Percentiles rank a stretch among this genome's conserved stretches.
These are phyloP conservation scores for Quadroppia sp. DNA, from an alignment of 2,888 invertebrate species.

Conservation along the genomic window DNA sequence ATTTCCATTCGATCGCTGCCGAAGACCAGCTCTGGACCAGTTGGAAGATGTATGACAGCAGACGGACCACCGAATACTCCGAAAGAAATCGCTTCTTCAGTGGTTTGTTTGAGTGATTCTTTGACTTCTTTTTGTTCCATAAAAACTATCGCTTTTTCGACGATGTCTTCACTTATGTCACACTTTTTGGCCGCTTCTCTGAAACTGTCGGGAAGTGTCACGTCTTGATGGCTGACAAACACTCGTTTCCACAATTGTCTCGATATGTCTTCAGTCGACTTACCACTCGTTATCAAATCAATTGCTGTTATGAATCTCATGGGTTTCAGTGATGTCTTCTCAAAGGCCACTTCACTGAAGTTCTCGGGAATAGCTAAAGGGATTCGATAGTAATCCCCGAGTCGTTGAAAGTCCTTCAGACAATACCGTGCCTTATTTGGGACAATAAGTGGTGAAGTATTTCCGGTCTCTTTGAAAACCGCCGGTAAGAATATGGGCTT, in stretches of 20 bases:
- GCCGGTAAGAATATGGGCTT: constrained; percentile 55
- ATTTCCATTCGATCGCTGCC: constrained; percentile 54
- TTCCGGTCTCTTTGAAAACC: constrained; percentile 54
- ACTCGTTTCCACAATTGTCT: constrained; percentile 53
- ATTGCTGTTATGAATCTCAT: constrained; percentile 53
- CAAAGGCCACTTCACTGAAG: constrained; percentile 50
- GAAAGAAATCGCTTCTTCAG: constrained; percentile 51
- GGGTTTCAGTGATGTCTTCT: constrained; percentile 52
- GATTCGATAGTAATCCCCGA: constrained; percentile 50
- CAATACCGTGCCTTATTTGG: constrained; percentile 53
- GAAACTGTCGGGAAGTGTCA: constrained; percentile 43
- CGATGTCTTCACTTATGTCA: constrained; percentile 38
- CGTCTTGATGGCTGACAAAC: constrained; percentile 50
- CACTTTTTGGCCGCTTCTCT: constrained; percentile 43
- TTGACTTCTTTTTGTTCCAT: constrained; percentile 49
- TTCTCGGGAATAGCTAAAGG: constrained; percentile 30
- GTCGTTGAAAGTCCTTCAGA: constrained; percentile 51
- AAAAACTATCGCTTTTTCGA: constrained; percentile 39
- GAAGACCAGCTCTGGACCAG: constrained; percentile 52
- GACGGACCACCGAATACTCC: constrained; percentile 55
- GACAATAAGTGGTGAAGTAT: constrained; percentile 53
- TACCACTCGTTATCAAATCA: constrained; percentile 50
- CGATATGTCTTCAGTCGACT: constrained; percentile 51
- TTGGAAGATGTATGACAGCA: constrained; percentile 51
- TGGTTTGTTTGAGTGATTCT: constrained; percentile 50